A percentile compares a stretch with the other conserved stretches of the same genome.
These are phyloP conservation scores for Falco novaeseelandiae DNA, from an alignment of 2,797 vertebrate genomes.

Conservation along the genomic window DNA sequence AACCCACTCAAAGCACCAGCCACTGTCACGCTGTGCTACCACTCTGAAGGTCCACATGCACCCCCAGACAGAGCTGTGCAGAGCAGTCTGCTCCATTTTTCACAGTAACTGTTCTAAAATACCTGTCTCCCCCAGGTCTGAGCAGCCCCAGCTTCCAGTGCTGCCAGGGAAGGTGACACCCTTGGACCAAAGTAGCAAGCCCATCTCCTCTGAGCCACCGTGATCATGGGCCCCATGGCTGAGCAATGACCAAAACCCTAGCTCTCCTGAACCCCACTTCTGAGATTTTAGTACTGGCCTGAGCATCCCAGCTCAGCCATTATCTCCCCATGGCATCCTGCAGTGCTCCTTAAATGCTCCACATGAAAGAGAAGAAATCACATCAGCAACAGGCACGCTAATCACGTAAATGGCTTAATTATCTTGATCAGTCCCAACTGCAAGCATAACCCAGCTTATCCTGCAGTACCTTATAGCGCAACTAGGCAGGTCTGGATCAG, in stretches of 20 bases:
- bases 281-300: not conserved
- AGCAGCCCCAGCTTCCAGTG: fast-evolving
- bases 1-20: not conserved
- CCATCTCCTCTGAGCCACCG: not conserved
- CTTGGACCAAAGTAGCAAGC: not conserved
- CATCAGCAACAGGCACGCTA: not conserved
- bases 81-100: not conserved
- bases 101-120: not conserved
- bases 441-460: not conserved
- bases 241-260: not conserved
- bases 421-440: not conserved
- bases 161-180: not conserved
- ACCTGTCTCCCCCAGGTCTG: not conserved
- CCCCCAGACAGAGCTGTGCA: not conserved
- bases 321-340: not conserved
- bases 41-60: not conserved
- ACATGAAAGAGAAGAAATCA: not conserved
- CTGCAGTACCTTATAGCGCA: not conserved
- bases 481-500: not conserved
- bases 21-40: fast-evolving
- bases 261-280: fast-evolving
- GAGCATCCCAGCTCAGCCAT: not conserved
- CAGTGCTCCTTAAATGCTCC: not conserved
- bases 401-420: not conserved
- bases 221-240: not conserved